Conservation (phyloP, 2,113 vertebrate species). For the Amblyornis subalaris region DNA sequence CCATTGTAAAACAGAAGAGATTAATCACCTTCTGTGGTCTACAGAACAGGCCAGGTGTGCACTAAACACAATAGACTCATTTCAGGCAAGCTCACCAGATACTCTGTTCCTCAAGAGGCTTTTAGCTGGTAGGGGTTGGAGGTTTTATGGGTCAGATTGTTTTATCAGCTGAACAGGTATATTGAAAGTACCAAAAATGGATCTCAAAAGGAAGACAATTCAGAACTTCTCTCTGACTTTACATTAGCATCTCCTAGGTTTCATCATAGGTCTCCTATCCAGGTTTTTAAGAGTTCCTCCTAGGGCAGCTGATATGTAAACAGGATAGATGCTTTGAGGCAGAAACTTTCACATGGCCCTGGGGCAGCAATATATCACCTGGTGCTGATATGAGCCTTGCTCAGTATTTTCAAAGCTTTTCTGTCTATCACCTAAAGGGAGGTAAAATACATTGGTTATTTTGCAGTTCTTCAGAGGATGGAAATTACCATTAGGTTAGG, state of each 20-base stretch:
- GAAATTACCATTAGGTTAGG: neutral
- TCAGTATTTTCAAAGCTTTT: neutral
- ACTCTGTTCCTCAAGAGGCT: neutral
- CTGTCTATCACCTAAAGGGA: neutral
- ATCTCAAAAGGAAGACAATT: neutral
- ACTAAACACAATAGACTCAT: neutral
- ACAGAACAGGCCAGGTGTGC: neutral
- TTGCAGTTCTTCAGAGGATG: neutral
- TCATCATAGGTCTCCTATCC: neutral
- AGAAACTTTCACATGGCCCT: neutral
- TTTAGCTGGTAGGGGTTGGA: neutral
- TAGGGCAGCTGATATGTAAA: neutral
- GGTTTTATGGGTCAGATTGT: neutral
- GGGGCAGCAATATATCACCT: neutral
- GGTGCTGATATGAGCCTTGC: neutral
- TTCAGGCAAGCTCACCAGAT: neutral
- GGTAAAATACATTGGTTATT: neutral
- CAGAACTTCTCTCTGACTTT: neutral
- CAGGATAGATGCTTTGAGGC: neutral
- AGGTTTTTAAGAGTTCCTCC: neutral
- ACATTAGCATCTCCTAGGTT: neutral
- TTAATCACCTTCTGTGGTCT: neutral
- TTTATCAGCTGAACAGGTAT: neutral
- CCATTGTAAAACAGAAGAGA: neutral
- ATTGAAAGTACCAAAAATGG: neutral